Evolutionary conservation across 2,888 invertebrate species (phyloP).

Genomic region (Cosmia pyralina): DNA sequence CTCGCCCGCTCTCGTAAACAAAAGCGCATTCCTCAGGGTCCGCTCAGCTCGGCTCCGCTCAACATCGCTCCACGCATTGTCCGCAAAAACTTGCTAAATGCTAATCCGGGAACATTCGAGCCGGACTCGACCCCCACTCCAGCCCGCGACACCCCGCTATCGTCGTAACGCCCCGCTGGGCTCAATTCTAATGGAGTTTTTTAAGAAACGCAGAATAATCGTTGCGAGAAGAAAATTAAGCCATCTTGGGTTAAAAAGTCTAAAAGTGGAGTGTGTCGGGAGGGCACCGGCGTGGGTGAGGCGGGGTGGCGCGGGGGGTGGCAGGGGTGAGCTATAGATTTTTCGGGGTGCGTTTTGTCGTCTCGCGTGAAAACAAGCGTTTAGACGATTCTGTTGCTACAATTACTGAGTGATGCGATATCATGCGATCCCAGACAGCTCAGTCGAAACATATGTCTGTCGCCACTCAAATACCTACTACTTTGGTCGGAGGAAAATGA

Average conservation of each 20-base stretch:
- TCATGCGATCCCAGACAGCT: conserved; percentile 42
- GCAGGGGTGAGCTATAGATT: conserved; percentile 79
- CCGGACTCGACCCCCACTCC: conserved; percentile 53
- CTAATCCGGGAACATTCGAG: conserved; percentile 74
- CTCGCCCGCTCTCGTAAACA: conserved; percentile 64
- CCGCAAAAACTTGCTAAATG: conserved; percentile 75
- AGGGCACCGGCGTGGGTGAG: conserved; percentile 50
- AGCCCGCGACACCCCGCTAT: conserved; percentile 50
- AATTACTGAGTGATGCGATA: conserved; percentile 58
- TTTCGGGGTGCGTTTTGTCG: conserved; percentile 79
- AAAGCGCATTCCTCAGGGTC: conserved; percentile 66
- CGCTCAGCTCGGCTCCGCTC: conserved; percentile 51
- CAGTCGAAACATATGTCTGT: background rate
- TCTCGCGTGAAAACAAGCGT: conserved; percentile 79
- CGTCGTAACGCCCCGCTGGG: conserved; percentile 65
- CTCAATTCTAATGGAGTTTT: conserved; percentile 83
- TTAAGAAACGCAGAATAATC: conserved; percentile 81
- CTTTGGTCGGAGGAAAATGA: background rate
- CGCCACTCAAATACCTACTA: background rate
- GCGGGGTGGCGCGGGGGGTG: conserved; percentile 41
- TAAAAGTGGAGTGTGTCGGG: conserved; percentile 77
- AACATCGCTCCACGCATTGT: conserved; percentile 70
- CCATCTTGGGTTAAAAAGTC: conserved; percentile 88
- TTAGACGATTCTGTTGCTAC: conserved; percentile 73
- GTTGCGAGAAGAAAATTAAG: conserved; percentile 85